A percentile compares a stretch with the other conserved stretches of the same genome.
Evolutionary conservation across 2,797 vertebrate species (phyloP).

Genomic region (Siniperca undulata): DNA sequence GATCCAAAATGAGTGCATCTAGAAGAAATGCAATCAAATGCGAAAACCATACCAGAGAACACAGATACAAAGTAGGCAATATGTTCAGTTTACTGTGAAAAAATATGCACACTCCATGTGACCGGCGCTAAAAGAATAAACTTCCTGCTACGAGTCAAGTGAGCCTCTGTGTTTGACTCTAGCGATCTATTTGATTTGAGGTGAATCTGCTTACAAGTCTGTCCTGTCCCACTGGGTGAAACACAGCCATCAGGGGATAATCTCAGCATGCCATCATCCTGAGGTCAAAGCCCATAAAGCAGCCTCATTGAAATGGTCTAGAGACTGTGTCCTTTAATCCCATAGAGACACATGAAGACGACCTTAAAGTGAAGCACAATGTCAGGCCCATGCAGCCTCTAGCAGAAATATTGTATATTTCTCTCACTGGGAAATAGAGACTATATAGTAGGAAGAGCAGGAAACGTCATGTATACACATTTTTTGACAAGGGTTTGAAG

Average conservation of each 20-base stretch:
- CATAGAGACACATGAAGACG: slow-evolving; percentile 33
- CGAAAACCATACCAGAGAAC: neutral
- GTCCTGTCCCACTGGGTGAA: slow-evolving; percentile 14
- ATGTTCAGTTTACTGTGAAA: neutral
- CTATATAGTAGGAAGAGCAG: neutral
- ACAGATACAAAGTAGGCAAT: neutral
- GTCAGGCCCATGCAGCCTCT: neutral
- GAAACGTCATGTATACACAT: neutral
- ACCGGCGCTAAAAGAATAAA: neutral
- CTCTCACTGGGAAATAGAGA: neutral
- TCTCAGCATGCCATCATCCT: slow-evolving; percentile 37
- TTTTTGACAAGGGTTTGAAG: neutral
- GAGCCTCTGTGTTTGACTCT: neutral
- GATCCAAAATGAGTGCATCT: neutral
- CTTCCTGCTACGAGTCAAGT: neutral
- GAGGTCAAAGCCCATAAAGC: slow-evolving; percentile 44
- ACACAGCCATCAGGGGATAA: slow-evolving; percentile 39
- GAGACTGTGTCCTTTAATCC: slow-evolving; percentile 62
- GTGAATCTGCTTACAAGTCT: neutral
- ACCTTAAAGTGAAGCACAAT: slow-evolving; percentile 17
- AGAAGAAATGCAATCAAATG: neutral
- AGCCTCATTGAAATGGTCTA: slow-evolving; percentile 16
- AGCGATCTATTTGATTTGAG: neutral
- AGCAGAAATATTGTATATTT: neutral
- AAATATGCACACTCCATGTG: neutral